Conservation (phyloP, 2,888 invertebrate genomes). For the Microdon myrmicae region DNA sequence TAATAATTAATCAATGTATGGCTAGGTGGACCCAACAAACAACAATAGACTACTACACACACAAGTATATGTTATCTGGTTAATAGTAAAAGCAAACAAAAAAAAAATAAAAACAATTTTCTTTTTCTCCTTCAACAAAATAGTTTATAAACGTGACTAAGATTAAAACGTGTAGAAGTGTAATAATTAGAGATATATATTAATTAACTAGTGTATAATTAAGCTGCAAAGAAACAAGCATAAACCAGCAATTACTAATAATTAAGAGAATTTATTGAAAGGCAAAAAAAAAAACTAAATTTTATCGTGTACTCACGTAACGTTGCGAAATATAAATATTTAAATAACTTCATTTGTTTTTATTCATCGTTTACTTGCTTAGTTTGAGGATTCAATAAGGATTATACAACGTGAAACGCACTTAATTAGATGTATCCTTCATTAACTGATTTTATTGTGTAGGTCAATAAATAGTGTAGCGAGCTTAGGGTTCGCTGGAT, state of each 20-base stretch:
- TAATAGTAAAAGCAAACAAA: slow-evolving; percentile 22
- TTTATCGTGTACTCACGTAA: slow-evolving; percentile 34
- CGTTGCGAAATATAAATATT: slow-evolving; percentile 36
- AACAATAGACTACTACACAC: slow-evolving; percentile 39
- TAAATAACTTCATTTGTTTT: slow-evolving; percentile 14
- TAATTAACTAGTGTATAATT: slow-evolving; percentile 35
- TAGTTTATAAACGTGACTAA: slow-evolving; percentile 29
- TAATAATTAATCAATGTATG: too few species aligned
- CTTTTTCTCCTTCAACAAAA: slow-evolving; percentile 17
- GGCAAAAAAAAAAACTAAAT: slow-evolving; percentile 4
- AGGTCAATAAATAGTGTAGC: too few species aligned
- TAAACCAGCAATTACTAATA: slow-evolving; percentile 33
- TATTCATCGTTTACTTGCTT: too few species aligned
- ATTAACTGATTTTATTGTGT: too few species aligned
- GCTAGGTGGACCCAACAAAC: too few species aligned
- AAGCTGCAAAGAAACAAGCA: slow-evolving; percentile 5
- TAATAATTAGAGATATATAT: slow-evolving; percentile 35
- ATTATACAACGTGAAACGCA: too few species aligned
- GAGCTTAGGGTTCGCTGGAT: too few species aligned
- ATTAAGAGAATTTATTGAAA: slow-evolving; percentile 20
- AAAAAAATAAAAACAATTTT: slow-evolving; percentile 21
- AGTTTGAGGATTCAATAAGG: too few species aligned
- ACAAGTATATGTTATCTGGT: slow-evolving; percentile 39
- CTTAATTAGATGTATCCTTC: too few species aligned
- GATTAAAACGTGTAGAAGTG: slow-evolving; percentile 22